A percentile compares a stretch with the other conserved stretches of the same genome.
Evolutionary conservation across 1,140 invertebrate genomes (phyloP).

Genomic region (Whitmania pigra): DNA sequence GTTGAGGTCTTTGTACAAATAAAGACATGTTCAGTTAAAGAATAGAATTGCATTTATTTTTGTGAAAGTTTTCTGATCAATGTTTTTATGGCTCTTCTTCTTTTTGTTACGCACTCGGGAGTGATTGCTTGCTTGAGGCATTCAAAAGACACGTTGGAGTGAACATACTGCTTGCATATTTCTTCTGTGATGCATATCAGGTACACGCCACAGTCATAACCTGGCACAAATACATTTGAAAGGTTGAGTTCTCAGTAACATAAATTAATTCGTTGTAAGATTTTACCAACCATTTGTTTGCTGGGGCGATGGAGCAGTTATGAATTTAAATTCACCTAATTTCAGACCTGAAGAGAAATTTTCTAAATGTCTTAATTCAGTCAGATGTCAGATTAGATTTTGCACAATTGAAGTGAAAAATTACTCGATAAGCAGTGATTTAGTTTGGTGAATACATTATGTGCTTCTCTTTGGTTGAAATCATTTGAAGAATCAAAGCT

Average conservation of each 20-base stretch:
- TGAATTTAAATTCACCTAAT: neutral
- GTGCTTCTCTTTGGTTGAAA: neutral
- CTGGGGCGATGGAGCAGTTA: neutral
- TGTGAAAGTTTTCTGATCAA: neutral
- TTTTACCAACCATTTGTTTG: slow-evolving; percentile 9
- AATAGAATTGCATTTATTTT: neutral
- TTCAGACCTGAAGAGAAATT: slow-evolving; percentile 2
- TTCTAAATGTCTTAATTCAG: neutral
- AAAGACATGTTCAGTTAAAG: too few relatives aligned
- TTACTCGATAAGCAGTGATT: too few relatives aligned
- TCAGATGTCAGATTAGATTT: too few relatives aligned
- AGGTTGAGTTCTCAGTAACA: neutral
- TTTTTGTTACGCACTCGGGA: neutral
- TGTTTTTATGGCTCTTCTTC: slow-evolving; percentile 4
- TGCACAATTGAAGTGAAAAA: too few relatives aligned
- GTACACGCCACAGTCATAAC: slow-evolving; percentile 1
- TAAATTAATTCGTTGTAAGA: neutral
- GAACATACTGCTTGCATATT: neutral
- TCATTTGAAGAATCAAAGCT: slow-evolving; percentile 9
- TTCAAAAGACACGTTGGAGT: neutral
- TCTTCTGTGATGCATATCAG: slow-evolving; percentile 3
- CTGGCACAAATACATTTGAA: neutral
- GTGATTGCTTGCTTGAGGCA: neutral
- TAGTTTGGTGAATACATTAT: too few relatives aligned
- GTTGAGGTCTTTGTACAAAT: too few relatives aligned